Conservation (phyloP, 2,888 invertebrate genomes). For the Euplexia lucipara region DNA sequence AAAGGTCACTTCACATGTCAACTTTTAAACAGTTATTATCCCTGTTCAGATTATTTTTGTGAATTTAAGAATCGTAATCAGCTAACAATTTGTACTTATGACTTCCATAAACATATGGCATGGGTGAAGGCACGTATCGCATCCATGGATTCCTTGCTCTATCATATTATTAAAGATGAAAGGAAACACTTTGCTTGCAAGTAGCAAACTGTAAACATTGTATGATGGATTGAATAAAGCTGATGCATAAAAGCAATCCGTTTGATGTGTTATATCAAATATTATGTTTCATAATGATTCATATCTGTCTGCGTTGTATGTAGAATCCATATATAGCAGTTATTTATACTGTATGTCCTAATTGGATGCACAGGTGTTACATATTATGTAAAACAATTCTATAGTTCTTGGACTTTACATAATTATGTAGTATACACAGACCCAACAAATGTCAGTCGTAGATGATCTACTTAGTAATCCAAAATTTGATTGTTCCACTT, state of each 20-base stretch:
- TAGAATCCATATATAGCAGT: constrained; percentile 31
- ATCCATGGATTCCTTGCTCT: not conserved
- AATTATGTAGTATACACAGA: not conserved
- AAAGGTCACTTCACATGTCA: too few relatives aligned
- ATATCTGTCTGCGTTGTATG: constrained; percentile 20
- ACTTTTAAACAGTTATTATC: too few relatives aligned
- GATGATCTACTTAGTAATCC: not conserved
- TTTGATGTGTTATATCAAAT: constrained; percentile 54
- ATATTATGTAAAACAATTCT: constrained; percentile 14
- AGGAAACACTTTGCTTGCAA: constrained; percentile 38
- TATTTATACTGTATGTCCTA: constrained; percentile 21
- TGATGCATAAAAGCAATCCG: constrained; percentile 39
- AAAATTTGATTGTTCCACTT: too few relatives aligned
- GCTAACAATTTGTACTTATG: not conserved
- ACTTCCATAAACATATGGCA: not conserved
- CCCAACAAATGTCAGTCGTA: not conserved
- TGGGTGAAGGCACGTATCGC: not conserved
- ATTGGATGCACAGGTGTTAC: constrained; percentile 46
- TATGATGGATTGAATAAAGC: constrained; percentile 53
- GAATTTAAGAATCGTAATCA: too few relatives aligned
- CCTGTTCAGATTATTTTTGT: too few relatives aligned
- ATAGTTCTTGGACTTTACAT: constrained; percentile 7
- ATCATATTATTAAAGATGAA: constrained; percentile 47
- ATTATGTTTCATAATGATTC: constrained; percentile 52
- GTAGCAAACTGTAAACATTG: constrained; percentile 45